These are phyloP conservation scores for Pipistrellus pipistrellus DNA, from an alignment of 2,797 vertebrate genomes.

Conservation along the genomic window DNA sequence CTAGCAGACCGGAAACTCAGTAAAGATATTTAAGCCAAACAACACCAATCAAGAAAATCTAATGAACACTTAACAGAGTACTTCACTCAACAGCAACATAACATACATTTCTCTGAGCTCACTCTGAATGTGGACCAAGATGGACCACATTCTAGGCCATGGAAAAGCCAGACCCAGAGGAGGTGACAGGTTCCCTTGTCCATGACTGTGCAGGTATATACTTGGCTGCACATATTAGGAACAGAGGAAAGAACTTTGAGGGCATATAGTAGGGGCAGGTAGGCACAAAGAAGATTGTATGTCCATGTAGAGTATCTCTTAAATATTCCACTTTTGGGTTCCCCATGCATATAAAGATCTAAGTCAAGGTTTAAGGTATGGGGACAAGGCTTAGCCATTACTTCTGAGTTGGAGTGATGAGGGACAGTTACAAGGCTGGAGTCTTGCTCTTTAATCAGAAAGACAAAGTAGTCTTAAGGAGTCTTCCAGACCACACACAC, in stretches of 20 bases:
- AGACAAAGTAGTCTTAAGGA: conserved; percentile 57
- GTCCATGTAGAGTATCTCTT: not conserved
- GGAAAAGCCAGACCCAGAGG: not conserved
- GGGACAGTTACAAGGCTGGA: not conserved
- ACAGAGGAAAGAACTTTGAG: too few relatives aligned
- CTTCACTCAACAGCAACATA: not conserved
- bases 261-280: not conserved
- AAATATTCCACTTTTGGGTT: rapidly evolving
- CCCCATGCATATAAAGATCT: not conserved
- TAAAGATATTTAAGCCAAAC: not conserved
- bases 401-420: not conserved
- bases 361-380: not conserved
- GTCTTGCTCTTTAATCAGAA: not conserved
- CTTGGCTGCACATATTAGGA: rapidly evolving
- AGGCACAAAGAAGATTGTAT: not conserved
- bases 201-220: not conserved
- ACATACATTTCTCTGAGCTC: not conserved
- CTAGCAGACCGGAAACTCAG: not conserved
- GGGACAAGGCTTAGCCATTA: not conserved
- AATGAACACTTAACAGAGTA: not conserved
- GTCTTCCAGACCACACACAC: not conserved
- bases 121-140: not conserved
- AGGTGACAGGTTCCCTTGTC: not conserved
- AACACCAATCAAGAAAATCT: too few relatives aligned
- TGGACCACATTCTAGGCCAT: not conserved